Base-by-base conservation (phyloP, 2,888 invertebrate species). In the Rotaria socialis region DNA sequence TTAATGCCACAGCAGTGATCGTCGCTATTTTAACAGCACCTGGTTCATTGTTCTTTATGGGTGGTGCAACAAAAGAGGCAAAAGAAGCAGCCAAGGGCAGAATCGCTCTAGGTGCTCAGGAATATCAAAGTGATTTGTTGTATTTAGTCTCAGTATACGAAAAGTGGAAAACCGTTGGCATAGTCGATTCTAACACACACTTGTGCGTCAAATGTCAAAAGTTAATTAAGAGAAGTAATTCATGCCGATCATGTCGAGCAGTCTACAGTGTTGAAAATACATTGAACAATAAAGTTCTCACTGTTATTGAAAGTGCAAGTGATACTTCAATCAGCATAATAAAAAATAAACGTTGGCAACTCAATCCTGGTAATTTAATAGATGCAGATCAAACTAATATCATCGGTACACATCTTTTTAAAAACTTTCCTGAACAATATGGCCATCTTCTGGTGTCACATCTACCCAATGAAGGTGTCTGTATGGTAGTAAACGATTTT, bases 1-100 rank as follows among this genome's bases (percentile, higher is more conserved):
- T 85, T 10, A 60, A 60, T 0, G 7, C 58, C 19, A 22, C 35
- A 16, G 35, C 55, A 27, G 35, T 41, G 1, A 55, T 85, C 16
- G 85, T 55, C 6, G 60, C 67, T 24, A 85, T 85, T 55, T 55
- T 85, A 27, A 58, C 85, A 41, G 85, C 85, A 47, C 85, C 85
- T 5, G 85, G 85, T 7, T 50, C 67, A 1, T 0, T 85, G 2
- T 85, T 85, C 50, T 35, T 56, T 14, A 27, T 85, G 60, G 85
- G 85, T 0, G 47, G 60, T 50, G 16, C 67, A 14, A 85, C 58
- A 8, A 35, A 85, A 47, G 75, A 80, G n/a, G 10, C 8, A 16
- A 85, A 58, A 41, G 14, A 41, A 85, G 58, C 7, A 7, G 60
- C 19, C 5, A 55, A 16, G 2, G 47, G 55, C 11, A 47, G 50